Conservation (phyloP, 2,888 invertebrate species). For the Atherix ibis region DNA sequence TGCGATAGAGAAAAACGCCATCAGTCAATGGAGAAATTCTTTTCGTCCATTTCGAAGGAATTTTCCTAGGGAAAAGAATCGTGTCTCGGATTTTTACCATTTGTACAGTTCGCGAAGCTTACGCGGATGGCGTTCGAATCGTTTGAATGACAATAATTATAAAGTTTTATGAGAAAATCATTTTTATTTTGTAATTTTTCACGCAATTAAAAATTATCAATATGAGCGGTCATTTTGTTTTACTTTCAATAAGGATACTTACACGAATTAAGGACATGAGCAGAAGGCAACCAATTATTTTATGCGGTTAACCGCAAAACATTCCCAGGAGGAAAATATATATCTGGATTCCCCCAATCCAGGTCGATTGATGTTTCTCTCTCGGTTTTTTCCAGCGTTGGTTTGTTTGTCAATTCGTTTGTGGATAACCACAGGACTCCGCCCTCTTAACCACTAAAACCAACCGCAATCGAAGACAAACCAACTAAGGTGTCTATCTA, state of each 20-base stretch:
- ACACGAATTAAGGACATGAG: slow-evolving; percentile 16
- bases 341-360: slow-evolving; percentile 1
- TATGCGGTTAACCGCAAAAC: slow-evolving; percentile 34
- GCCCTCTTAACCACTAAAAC: slow-evolving; percentile 47
- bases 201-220: neutral
- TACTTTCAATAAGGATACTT: too few species aligned
- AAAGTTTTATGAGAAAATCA: neutral
- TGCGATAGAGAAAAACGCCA: too few species aligned
- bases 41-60: too few species aligned
- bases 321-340: slow-evolving; percentile 16
- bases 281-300: slow-evolving; percentile 31
- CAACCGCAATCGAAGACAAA: too few species aligned
- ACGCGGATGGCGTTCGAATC: slow-evolving; percentile 8
- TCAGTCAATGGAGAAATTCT: too few species aligned
- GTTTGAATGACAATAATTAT: slow-evolving; percentile 2
- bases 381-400: too few species aligned
- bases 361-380: too few species aligned
- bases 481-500: too few species aligned
- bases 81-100: slow-evolving; percentile 10
- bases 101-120: slow-evolving; percentile 3
- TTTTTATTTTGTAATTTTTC: neutral
- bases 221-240: slow-evolving; percentile 13
- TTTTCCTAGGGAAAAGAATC: slow-evolving; percentile 7
- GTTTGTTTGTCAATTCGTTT: slow-evolving; percentile 7
- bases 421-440: slow-evolving; percentile 40